Evolutionary conservation across 2,797 vertebrate species (phyloP).

Genomic region (Acanthiza pusilla): DNA sequence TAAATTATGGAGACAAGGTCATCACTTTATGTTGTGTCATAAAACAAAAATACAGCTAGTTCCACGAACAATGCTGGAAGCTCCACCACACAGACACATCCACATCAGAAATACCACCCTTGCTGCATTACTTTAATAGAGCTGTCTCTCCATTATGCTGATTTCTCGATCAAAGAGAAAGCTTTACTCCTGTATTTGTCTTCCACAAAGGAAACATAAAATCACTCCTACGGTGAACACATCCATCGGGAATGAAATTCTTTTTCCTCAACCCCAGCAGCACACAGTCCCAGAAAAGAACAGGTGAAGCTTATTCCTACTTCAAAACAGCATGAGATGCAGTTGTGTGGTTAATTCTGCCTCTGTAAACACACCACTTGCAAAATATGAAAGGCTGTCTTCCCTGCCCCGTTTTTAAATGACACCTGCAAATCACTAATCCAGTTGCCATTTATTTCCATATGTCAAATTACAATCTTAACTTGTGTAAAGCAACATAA

Average conservation of each 20-base stretch:
- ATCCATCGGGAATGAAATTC: neutral
- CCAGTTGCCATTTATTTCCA: constrained; percentile 59
- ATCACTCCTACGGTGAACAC: neutral
- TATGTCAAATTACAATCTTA: constrained; percentile 65
- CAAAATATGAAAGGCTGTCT: constrained; percentile 45
- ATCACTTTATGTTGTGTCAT: neutral
- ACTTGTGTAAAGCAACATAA: constrained; percentile 62
- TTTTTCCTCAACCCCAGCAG: neutral
- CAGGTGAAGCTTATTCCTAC: neutral
- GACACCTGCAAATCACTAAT: constrained; percentile 60
- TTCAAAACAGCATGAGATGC: neutral
- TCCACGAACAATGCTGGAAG: neutral
- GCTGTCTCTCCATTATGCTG: neutral
- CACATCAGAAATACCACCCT: neutral
- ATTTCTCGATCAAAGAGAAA: neutral
- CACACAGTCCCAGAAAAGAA: neutral
- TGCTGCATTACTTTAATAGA: neutral
- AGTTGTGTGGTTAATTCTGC: neutral
- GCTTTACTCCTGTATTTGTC: constrained; percentile 1
- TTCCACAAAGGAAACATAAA: neutral
- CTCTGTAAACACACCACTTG: neutral
- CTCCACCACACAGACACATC: neutral
- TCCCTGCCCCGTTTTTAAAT: constrained; percentile 31
- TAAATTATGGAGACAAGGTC: constrained; percentile 5
- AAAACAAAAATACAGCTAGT: neutral